Evolutionary conservation across 2,797 vertebrate species (phyloP).

Genomic region (Pelobates cultripes): DNA sequence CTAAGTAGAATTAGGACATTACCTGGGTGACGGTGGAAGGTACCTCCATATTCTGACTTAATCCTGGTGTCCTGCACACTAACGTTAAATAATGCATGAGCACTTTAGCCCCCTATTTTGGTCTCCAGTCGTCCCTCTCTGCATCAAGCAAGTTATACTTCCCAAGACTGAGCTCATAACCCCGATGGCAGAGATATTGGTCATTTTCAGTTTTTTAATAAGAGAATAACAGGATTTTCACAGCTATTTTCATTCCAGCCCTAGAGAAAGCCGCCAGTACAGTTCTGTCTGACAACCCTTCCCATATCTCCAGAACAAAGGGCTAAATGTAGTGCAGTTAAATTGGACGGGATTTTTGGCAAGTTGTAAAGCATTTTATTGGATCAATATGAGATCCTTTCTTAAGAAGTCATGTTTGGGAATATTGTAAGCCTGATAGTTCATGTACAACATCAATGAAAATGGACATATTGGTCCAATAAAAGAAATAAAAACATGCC

Average conservation of each 20-base stretch:
- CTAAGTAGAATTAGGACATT: no score
- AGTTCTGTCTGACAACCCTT: neutral
- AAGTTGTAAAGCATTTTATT: conserved; percentile 2
- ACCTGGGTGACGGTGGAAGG: no score
- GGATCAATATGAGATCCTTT: conserved; percentile 25
- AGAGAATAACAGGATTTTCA: neutral
- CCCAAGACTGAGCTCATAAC: no score
- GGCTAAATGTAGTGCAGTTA: neutral
- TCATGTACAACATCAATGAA: conserved; percentile 23
- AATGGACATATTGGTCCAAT: conserved; percentile 20
- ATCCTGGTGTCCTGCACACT: no score
- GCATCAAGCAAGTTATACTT: no score
- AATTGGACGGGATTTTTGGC: conserved; percentile 9
- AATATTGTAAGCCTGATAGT: conserved; percentile 11
- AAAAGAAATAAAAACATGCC: conserved; percentile 30
- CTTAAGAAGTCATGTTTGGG: conserved; percentile 22
- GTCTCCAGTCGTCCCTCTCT: no score
- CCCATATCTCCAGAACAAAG: neutral
- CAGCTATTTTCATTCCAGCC: neutral
- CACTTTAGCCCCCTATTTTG: no score
- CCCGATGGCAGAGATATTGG: no score
- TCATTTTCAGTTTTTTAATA: neutral
- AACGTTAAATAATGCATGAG: no score
- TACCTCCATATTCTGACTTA: no score
- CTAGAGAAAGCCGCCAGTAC: neutral